These are phyloP conservation scores for Chlorospingus flavigularis DNA, from an alignment of 2,797 vertebrate genomes.

Conservation along the genomic window DNA sequence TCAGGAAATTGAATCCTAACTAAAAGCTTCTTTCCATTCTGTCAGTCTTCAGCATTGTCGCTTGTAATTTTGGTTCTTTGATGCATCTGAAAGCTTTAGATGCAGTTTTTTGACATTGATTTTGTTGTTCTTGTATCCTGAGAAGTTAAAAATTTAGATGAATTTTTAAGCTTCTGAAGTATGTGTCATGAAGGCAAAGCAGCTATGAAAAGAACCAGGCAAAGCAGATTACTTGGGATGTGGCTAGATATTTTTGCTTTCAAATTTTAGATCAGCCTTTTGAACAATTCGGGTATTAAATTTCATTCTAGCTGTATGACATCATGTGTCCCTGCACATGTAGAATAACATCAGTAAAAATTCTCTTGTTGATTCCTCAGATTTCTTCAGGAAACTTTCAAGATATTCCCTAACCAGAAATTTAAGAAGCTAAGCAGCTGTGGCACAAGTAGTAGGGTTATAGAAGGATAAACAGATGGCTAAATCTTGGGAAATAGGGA, in stretches of 20 bases:
- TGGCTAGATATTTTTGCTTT: neutral
- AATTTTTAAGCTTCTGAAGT: neutral
- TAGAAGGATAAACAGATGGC: neutral
- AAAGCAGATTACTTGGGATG: neutral
- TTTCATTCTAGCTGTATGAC: neutral
- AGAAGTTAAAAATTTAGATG: neutral
- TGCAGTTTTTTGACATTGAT: neutral
- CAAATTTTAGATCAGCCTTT: neutral
- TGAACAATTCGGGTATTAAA: neutral
- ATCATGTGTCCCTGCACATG: neutral
- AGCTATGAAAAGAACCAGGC: neutral
- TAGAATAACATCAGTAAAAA: neutral
- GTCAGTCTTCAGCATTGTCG: neutral
- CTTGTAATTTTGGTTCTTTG: constrained; percentile 3
- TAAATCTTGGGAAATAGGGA: neutral
- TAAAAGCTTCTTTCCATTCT: constrained; percentile 28
- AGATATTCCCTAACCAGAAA: neutral
- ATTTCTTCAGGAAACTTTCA: neutral
- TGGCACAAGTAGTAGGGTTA: neutral
- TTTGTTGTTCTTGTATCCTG: neutral
- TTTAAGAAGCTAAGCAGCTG: neutral
- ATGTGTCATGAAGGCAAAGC: neutral
- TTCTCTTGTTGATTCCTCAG: neutral
- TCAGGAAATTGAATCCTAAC: constrained; percentile 1
- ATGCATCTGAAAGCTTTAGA: neutral